Conservation (phyloP, 2,888 invertebrate species). For the Petrophora chlorosata region DNA sequence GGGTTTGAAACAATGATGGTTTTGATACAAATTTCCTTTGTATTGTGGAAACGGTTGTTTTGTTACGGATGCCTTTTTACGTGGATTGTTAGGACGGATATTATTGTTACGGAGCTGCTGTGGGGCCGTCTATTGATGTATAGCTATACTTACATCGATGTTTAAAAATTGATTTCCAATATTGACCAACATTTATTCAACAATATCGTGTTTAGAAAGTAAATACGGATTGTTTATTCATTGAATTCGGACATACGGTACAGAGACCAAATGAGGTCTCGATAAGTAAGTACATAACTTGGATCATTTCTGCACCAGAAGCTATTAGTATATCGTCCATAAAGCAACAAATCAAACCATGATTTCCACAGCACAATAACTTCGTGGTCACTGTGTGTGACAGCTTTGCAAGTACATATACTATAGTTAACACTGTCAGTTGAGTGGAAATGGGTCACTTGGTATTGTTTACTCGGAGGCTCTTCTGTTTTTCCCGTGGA, state of each 20-base stretch:
- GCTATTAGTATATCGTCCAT: slow-evolving; percentile 2
- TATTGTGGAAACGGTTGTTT: slow-evolving; percentile 56
- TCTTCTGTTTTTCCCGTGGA: slow-evolving; percentile 23
- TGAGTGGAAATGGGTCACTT: slow-evolving; percentile 26
- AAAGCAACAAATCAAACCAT: slow-evolving; percentile 5
- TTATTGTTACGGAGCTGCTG: slow-evolving; percentile 14
- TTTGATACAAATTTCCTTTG: slow-evolving; percentile 71
- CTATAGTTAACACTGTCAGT: slow-evolving; percentile 5
- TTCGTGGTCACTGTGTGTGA: not conserved
- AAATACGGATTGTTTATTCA: too few relatives aligned
- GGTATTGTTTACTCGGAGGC: slow-evolving; percentile 16
- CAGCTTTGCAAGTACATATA: slow-evolving; percentile 5
- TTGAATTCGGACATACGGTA: too few relatives aligned
- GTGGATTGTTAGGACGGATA: slow-evolving; percentile 19
- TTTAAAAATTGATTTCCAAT: not conserved
- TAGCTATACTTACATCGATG: too few relatives aligned
- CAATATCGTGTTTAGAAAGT: too few relatives aligned
- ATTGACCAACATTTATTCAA: not conserved
- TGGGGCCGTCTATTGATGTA: not conserved
- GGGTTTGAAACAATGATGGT: slow-evolving; percentile 56
- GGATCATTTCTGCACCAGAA: not conserved
- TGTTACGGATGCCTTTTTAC: slow-evolving; percentile 53
- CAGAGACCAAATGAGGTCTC: too few relatives aligned
- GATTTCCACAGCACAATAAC: slow-evolving; percentile 1
- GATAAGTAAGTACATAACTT: too few relatives aligned